A percentile compares a stretch with the other conserved stretches of the same genome.
phyloP scores from a whole-genome alignment of 2,797 vertebrate species.

The Cyclura pinguis region DNA sequence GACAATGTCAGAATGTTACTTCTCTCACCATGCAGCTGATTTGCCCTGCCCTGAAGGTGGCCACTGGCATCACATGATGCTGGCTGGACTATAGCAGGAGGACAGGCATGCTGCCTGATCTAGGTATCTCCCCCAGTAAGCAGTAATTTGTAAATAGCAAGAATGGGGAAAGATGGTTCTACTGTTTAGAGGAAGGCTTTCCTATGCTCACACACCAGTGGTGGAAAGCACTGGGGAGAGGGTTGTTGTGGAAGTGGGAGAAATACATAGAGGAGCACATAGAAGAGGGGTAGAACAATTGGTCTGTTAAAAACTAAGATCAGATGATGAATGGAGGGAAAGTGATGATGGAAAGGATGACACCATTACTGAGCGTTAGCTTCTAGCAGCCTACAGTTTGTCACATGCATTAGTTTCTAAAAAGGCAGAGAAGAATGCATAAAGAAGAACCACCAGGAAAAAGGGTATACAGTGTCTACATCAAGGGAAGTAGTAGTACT shows the following conservation, averaged over 20 bases:
- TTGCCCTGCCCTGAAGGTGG: background rate
- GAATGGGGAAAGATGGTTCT: background rate
- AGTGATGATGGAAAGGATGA: no score
- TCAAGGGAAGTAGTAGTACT: no score
- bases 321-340: no score
- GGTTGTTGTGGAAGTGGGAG: background rate
- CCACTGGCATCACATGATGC: background rate
- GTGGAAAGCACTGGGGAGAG: background rate
- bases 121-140: background rate
- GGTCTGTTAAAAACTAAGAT: no score
- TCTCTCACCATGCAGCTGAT: background rate
- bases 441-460: no score
- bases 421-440: no score
- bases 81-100: background rate
- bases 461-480: no score
- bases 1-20: background rate
- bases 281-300: no score
- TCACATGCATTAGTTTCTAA: no score
- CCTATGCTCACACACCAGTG: background rate
- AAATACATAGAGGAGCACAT: background rate
- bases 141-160: background rate
- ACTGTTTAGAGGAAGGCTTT: background rate
- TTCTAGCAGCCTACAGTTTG: no score
- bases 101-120: background rate
- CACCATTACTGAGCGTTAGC: no score